A percentile compares a stretch with the other conserved stretches of the same genome.
Conservation (phyloP, 2,888 invertebrate genomes). For the Diaphora mendica region DNA sequence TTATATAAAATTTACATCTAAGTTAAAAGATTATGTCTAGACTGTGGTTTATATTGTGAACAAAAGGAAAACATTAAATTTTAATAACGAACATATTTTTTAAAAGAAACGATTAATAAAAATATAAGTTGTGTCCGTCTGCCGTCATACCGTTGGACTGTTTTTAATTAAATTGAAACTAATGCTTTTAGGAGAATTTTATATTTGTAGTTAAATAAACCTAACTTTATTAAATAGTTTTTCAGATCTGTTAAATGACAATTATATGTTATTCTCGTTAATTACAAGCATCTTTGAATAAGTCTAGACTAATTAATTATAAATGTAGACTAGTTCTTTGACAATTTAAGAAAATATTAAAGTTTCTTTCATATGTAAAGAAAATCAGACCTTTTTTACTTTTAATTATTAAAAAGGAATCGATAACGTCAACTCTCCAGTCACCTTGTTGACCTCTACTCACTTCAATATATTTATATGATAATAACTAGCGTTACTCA, state of each 20-base stretch:
- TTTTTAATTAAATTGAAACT: conserved; percentile 4
- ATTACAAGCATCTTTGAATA: not conserved
- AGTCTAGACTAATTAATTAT: not conserved
- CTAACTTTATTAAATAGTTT: not conserved
- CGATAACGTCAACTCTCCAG: not conserved
- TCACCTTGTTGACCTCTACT: not conserved
- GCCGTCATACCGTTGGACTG: not conserved
- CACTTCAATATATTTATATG: no score
- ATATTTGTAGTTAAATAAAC: not conserved
- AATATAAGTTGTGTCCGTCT: conserved; percentile 1
- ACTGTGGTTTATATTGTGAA: conserved; percentile 32
- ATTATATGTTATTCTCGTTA: not conserved
- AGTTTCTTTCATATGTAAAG: not conserved
- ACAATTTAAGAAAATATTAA: not conserved
- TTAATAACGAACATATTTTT: conserved; percentile 33
- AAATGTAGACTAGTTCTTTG: not conserved
- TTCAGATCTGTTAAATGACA: not conserved
- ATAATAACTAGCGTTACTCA: no score
- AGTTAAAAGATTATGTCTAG: conserved; percentile 39
- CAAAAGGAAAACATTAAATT: conserved; percentile 23
- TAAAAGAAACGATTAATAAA: not conserved
- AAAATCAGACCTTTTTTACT: not conserved
- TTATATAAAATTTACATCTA: conserved; percentile 7
- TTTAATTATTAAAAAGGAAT: not conserved
- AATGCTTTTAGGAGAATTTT: not conserved